These are phyloP conservation scores for Neoaliturus tenellus DNA, from an alignment of 2,888 invertebrate genomes.

Conservation along the genomic window DNA sequence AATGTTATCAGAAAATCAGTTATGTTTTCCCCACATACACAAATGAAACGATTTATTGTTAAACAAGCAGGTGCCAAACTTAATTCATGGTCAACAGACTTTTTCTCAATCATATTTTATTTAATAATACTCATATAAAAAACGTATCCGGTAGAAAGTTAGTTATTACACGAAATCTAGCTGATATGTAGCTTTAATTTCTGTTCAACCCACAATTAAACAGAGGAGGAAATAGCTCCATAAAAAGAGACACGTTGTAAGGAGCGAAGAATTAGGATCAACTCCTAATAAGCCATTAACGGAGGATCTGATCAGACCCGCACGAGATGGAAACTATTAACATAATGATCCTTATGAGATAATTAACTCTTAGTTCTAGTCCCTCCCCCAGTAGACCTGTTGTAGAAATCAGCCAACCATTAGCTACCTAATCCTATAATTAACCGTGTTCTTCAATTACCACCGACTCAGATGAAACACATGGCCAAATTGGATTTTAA, in stretches of 20 bases:
- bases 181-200: conserved; percentile 11
- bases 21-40: too few species aligned
- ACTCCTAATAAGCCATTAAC: conserved; percentile 31
- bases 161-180: not conserved
- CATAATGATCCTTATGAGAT: conserved; percentile 6
- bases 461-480: not conserved
- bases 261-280: conserved; percentile 14
- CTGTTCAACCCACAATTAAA: not conserved
- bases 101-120: too few species aligned
- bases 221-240: not conserved
- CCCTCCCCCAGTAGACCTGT: not conserved
- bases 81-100: too few species aligned
- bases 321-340: conserved; percentile 42
- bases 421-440: conserved; percentile 43
- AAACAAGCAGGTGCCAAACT: too few species aligned
- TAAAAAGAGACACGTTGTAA: conserved; percentile 8
- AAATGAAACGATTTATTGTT: too few species aligned
- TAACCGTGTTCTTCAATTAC: conserved; percentile 29
- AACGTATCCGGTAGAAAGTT: conserved; percentile 6
- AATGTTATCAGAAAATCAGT: too few species aligned
- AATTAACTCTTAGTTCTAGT: not conserved
- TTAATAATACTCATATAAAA: too few species aligned
- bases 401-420: conserved; percentile 12
- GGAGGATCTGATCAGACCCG: not conserved
- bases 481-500: conserved; percentile 41